These are phyloP conservation scores for Dromococcyx pavoninus DNA, from an alignment of 2,797 vertebrate genomes.

Conservation along the genomic window DNA sequence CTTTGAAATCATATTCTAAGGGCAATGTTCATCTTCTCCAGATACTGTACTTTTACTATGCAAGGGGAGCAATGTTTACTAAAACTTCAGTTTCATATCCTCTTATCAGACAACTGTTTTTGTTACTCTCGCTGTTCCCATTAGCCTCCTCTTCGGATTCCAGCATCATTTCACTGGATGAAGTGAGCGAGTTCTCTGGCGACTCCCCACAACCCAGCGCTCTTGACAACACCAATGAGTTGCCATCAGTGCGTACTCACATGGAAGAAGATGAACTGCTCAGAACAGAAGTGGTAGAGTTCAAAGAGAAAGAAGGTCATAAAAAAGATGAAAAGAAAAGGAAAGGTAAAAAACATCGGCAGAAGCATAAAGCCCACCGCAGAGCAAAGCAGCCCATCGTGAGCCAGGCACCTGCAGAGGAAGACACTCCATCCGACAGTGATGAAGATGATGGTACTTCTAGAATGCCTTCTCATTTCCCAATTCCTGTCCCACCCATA, in stretches of 20 bases:
- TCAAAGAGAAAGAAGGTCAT: conserved; percentile 15
- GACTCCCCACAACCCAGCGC: conserved; percentile 84
- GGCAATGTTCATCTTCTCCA: not conserved
- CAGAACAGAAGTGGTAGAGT: conserved; percentile 37
- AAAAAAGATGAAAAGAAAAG: conserved; percentile 20
- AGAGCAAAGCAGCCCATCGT: not conserved
- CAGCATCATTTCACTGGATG: conserved; percentile 63
- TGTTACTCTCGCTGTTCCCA: not conserved
- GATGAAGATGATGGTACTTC: conserved; percentile 75
- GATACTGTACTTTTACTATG: not conserved
- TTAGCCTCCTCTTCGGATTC: conserved; percentile 22
- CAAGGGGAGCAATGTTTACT: conserved; percentile 25
- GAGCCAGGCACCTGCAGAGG: not conserved
- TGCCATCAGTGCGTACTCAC: conserved; percentile 42
- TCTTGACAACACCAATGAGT: not conserved
- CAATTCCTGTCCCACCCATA: conserved; percentile 62
- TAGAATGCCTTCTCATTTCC: conserved; percentile 68
- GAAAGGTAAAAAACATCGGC: conserved; percentile 19
- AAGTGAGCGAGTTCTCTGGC: conserved; percentile 85
- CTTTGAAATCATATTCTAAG: not conserved
- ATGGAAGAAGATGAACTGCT: conserved; percentile 70
- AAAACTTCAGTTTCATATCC: not conserved
- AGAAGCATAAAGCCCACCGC: conserved; percentile 15
- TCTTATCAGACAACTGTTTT: not conserved
- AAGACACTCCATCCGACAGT: not conserved